Base-by-base conservation (phyloP, 2,797 vertebrate genomes). In the Hydrolagus colliei region DNA sequence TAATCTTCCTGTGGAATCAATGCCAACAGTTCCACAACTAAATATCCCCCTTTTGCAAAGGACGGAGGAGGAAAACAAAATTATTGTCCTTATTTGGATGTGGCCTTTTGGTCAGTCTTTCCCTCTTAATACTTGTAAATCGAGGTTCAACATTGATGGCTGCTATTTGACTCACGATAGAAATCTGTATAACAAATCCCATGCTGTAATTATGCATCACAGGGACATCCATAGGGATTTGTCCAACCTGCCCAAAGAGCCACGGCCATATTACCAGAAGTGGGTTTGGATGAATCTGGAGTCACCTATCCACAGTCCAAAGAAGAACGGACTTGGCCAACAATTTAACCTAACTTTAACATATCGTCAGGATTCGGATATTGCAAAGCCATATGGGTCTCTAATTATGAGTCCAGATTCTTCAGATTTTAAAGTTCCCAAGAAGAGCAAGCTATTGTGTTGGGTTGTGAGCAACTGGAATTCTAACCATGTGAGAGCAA, bases 211-310 rank as follows among this genome's bases (percentile, higher is more conserved):
- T 0, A 0, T 92, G 20, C 91, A 90, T 7, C 92, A 93, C 78
- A 35, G 72, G 0, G 88, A 93, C 0, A 71, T 89, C 1, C 0
- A 0, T 2, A 0, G 0, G 0, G 27, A 84, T 4, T 18, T 41
- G 62, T 18, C 65, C 16, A 86, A 9, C 62, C 87, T 92, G 67
- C 88, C 87, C 0, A 76, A 6, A 0, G 4, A 86, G 0, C 90
- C 88, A 0, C 72, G 90, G 18, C 88, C 73, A 0, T 41, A 71
- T 0, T 76, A 27, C 13, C 92, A 93, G 84, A 87, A 6, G 74
- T 93, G 92, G 92, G 80, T 93, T 86, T 92, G 92, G 92, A 88
- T 91, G 85, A 92, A 86, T 87, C 0, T 91, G 88, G 91, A 92
- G 71, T 87, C 90, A 0, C 91, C 91, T 0, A 87, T 27, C 75